A percentile compares a stretch with the other conserved stretches of the same genome.
phyloP scores from a whole-genome alignment of 2,113 vertebrate genomes.

The Phainopepla nitens region DNA sequence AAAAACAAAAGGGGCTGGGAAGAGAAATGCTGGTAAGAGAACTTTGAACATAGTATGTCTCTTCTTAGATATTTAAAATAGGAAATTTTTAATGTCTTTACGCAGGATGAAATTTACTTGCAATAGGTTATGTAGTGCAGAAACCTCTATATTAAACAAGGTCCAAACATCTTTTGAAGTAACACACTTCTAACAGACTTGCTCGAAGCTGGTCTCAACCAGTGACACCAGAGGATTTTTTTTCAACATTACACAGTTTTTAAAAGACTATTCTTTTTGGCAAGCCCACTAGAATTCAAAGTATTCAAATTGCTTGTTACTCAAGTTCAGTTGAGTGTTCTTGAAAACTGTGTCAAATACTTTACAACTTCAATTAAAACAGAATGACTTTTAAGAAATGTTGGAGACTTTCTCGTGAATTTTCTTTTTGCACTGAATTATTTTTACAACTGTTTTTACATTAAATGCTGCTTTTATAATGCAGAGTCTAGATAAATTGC shows the following conservation, averaged over 20 bases:
- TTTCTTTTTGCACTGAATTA: conserved; percentile 42
- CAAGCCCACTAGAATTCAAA: neutral
- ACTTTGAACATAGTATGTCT: neutral
- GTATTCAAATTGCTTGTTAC: neutral
- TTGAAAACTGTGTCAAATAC: neutral
- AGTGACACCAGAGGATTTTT: neutral
- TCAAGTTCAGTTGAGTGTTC: neutral
- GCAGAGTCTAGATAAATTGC: neutral
- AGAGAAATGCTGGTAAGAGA: neutral
- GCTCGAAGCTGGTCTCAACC: neutral
- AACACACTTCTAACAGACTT: neutral
- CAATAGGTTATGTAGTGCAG: neutral
- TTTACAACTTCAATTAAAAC: conserved; percentile 21
- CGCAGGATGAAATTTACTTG: neutral
- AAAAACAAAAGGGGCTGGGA: neutral
- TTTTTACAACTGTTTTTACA: conserved; percentile 29
- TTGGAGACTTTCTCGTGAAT: neutral
- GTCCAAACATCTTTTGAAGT: neutral
- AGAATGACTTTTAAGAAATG: neutral
- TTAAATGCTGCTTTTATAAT: neutral
- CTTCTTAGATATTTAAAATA: neutral
- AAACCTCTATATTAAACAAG: neutral
- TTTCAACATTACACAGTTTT: neutral
- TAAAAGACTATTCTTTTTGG: neutral
- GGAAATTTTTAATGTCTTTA: neutral